Conservation (phyloP, 2,113 vertebrate species). For the Anarhynchus alexandrinus region DNA sequence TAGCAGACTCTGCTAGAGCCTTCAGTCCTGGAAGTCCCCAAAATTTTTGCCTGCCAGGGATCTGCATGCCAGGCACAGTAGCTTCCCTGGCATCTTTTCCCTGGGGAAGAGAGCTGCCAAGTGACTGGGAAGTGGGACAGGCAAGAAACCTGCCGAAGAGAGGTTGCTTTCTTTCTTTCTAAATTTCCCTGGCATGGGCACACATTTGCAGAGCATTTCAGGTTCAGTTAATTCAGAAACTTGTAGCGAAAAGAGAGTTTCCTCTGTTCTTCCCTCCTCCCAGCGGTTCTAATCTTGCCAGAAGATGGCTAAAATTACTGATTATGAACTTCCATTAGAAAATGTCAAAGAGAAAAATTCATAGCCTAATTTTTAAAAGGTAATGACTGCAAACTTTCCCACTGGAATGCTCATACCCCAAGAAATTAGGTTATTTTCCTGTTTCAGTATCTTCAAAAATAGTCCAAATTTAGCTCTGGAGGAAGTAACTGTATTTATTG, state of each 20-base stretch:
- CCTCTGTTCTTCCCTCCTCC: not conserved
- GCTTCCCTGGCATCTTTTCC: not conserved
- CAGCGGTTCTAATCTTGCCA: not conserved
- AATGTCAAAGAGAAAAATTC: conserved; percentile 12
- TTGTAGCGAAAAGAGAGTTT: not conserved
- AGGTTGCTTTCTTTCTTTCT: not conserved
- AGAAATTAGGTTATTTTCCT: conserved; percentile 33
- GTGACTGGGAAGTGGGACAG: not conserved
- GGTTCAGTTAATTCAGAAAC: not conserved
- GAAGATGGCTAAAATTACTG: not conserved
- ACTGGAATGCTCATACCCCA: not conserved
- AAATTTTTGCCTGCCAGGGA: not conserved
- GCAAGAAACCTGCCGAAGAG: not conserved
- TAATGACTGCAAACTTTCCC: not conserved
- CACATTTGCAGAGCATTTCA: not conserved
- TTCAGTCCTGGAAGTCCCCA: not conserved
- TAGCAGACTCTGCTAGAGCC: not conserved
- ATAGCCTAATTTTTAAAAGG: conserved; percentile 33
- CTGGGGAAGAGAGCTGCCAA: not conserved
- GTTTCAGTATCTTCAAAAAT: not conserved
- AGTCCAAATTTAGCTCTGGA: not conserved
- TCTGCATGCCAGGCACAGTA: not conserved
- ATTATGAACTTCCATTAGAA: not conserved
- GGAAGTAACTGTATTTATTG: not conserved
- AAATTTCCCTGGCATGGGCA: not conserved